Evolutionary conservation across 2,888 invertebrate species (phyloP), one percentile per base, ranked within the genome.

Genomic region (Brassicogethes aeneus): DNA sequence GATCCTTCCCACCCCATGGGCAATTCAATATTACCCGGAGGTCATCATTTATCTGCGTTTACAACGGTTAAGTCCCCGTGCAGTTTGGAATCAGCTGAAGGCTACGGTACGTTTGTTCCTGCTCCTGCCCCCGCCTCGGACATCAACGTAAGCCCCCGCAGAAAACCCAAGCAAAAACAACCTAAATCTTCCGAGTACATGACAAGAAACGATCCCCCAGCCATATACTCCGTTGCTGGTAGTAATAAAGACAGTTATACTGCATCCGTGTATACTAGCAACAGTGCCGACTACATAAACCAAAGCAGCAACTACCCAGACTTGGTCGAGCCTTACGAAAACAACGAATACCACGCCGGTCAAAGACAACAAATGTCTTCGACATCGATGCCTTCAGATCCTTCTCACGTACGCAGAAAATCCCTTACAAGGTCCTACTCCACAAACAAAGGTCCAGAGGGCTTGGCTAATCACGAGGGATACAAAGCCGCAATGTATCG

Each of bases 141-240:
- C 45, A 68, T 70, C 31, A 69, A 69, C 39, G 66, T 70, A 3
- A 76, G 74, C 56, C 73, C 74, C 1, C 69, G 73, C 45, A 66
- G 68, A 50, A 70, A 70, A 49, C 54, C 61, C 7, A 66, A 65
- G 42, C 56, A 55, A 42, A 57, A 60, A 12, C 62, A 56, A 10
- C 50, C 60, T 7, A 17, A 17, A 23, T 17, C 38, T 3, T 60
- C 59, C 15, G 74, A 74, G 41, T 72, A 66, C 43, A 55, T 70
- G 36, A 74, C 70, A 51, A 61, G 70, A 37, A 68, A 65, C 41
- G 72, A 75, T 39, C 74, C 82, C 59, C 75, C 80, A 13, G 82
- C 82, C 29, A 84, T 84, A 60, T 84, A 84, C 61, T 84, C 84
- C 2, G 80, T 84, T 13, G 84, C 84, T 36, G 84, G 83, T 35